Percentiles rank a stretch among this genome's conserved stretches.
Evolutionary conservation across 2,113 vertebrate genomes (phyloP).

Genomic region (Prunella himalayana): DNA sequence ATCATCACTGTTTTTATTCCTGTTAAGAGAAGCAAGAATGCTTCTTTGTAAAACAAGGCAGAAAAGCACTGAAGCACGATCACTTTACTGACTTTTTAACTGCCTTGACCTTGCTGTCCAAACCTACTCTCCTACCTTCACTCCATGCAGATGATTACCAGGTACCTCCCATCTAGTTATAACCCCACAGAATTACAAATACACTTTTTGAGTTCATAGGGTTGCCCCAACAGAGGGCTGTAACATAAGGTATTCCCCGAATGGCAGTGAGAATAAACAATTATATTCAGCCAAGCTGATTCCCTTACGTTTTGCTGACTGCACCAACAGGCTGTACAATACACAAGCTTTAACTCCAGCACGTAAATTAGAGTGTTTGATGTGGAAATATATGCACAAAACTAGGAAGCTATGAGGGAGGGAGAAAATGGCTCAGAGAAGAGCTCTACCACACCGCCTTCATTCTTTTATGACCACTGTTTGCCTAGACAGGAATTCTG

Average conservation of each 20-base stretch:
- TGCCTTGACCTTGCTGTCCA: not conserved
- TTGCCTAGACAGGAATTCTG: not conserved
- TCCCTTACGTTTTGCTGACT: not conserved
- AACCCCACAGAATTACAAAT: not conserved
- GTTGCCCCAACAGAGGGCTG: not conserved
- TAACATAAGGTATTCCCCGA: not conserved
- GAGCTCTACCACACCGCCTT: not conserved
- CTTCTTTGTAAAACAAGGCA: not conserved
- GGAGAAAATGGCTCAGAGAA: not conserved
- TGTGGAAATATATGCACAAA: constrained; percentile 4
- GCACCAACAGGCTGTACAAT: not conserved
- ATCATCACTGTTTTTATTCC: not conserved
- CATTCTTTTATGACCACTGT: not conserved
- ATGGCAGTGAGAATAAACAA: not conserved
- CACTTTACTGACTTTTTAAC: not conserved
- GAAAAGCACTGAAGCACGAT: not conserved
- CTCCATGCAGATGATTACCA: not conserved
- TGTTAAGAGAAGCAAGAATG: not conserved
- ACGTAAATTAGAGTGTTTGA: not conserved
- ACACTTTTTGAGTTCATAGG: not conserved
- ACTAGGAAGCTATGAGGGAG: constrained; percentile 5
- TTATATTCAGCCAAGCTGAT: not conserved
- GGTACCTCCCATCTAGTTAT: not conserved
- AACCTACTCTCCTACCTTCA: not conserved
- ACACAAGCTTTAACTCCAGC: not conserved